Evolutionary conservation across 2,797 vertebrate species (phyloP), one percentile per base, ranked within the genome.

Genomic region (Semaprochilodus insignis): DNA sequence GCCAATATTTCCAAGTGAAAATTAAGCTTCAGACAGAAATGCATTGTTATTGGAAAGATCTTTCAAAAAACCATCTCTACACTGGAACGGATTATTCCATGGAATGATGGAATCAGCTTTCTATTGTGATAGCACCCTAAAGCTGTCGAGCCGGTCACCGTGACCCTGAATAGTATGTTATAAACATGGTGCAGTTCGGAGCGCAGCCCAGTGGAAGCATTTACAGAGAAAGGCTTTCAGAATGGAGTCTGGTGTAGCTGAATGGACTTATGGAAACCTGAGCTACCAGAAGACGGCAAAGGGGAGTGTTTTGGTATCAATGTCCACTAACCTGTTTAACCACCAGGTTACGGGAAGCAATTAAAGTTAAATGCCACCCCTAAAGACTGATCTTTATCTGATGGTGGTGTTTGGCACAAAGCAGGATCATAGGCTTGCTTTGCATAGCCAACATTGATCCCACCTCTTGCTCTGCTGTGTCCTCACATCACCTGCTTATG

Each of bases 371-470:
- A 57, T 52, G 48, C 70, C 51, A 65, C 14, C 15, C 62, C 27
- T 65, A 17, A 52, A 72, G 8, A 70, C n/a, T 6, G 70, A 54
- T 72, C 15, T 52, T 23, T 54, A 27, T 52, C 51, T 72, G 48
- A 52, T 52, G 23, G 19, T 72, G 69, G 69, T n/a, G 14, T 48
- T 16, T 71, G 40, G 40, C 48, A 17, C 6, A 11, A 23, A n/a
- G 14, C 36, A 59, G 23, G 2, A 48, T 81, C 63, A 66, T 16
- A 51, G n/a, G 71, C 54, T 57, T 57, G 51, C 17, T 81, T 67
- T 66, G 71, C 62, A 44, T 59, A 59, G 34, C n/a, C 21, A 57
- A 7, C 6, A 21, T 14, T 48, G 15, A 82, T 77, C 48, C 40
- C 34, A 76, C 57, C 55, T 40, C 27, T 71, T 71, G 44, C 73